Base-by-base conservation (phyloP, 37 sponge, comb jelly and placozoan genomes). In the Crambe crambe region DNA sequence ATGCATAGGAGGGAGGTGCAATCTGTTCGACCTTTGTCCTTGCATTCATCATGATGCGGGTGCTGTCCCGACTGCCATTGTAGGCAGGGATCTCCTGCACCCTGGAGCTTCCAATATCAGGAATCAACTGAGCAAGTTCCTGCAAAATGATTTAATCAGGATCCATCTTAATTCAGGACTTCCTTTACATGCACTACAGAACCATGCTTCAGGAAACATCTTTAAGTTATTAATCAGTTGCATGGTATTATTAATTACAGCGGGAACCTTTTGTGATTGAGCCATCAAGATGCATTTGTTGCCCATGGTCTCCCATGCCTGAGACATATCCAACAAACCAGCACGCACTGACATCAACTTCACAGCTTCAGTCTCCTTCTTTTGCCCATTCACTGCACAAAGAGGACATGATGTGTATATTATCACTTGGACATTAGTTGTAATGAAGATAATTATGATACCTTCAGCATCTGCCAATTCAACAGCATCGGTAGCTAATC, bases 321-420 rank as follows among this genome's bases (percentile, higher is more conserved):
- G 59, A 0, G 92, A 83, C 23, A 87, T 71, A 36, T 92, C 92
- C 37, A 87, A 58, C 0, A 92, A 60, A 35, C 92, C 92, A 39
- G 81, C 85, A 60, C 85, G 80, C 0, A 92, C 68, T 1, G 89
- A 77, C 85, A 87, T 87, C 75, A 92, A 27, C 78, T 92, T 92
- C 35, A 87, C 57, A 2, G 84, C 89, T 36, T 87, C 88, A 2
- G 79, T 83, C 71, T 92, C 92, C 43, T 66, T 73, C 70, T 74
- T 20, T 57, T 74, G 80, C n/a, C 79, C 79, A 63, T 15, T 59
- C 47, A 89, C 89, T 67, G 60, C 25, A 18, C 18, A 27, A 74
- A 32, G 22, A 57, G 37, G 42, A 56, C 2, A 9, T 18, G 27
- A 76, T 22, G 56, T 40, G 56, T 22, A 32, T 42, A 44, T 1